Percentiles rank a stretch among this genome's conserved stretches.
These are phyloP conservation scores for Diplazon laetatorius DNA, from an alignment of 2,888 invertebrate species.

Conservation along the genomic window DNA sequence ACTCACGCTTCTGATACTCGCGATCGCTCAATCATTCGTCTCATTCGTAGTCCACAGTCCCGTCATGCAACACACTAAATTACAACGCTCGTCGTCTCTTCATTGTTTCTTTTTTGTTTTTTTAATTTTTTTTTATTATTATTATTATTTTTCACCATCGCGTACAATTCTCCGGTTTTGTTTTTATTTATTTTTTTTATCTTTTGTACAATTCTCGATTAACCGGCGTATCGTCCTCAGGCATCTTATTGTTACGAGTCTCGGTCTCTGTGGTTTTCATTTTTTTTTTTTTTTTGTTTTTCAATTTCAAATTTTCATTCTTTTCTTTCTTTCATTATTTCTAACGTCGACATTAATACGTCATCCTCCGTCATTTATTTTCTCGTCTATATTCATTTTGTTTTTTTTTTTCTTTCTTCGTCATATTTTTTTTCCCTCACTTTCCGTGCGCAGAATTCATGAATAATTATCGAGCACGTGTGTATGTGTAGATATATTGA, in stretches of 20 bases:
- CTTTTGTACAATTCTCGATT: constrained; percentile 42
- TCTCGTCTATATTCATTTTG: background rate
- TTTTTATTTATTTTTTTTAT: no score
- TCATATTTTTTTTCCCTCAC: background rate
- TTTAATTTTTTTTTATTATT: constrained; percentile 37
- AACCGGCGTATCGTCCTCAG: constrained; percentile 21
- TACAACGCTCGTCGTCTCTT: constrained; percentile 49
- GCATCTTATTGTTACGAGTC: constrained; percentile 27
- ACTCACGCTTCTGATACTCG: constrained; percentile 49
- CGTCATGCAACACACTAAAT: constrained; percentile 56
- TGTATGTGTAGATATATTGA: no score
- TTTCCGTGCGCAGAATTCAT: background rate
- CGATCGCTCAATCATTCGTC: constrained; percentile 40
- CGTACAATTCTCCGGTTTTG: constrained; percentile 40
- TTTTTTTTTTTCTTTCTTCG: background rate
- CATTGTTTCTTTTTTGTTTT: constrained; percentile 38
- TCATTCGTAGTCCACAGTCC: constrained; percentile 40
- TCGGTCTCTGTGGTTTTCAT: constrained; percentile 2
- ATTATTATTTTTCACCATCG: constrained; percentile 38
- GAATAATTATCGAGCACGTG: constrained; percentile 11
- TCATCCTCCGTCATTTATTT: constrained; percentile 21
- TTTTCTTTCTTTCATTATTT: background rate
- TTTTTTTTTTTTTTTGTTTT: background rate
- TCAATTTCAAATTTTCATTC: background rate
- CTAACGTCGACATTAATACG: constrained; percentile 20